Evolutionary conservation across 2,888 invertebrate species (phyloP).

Genomic region (Stictocephala bisonia): DNA sequence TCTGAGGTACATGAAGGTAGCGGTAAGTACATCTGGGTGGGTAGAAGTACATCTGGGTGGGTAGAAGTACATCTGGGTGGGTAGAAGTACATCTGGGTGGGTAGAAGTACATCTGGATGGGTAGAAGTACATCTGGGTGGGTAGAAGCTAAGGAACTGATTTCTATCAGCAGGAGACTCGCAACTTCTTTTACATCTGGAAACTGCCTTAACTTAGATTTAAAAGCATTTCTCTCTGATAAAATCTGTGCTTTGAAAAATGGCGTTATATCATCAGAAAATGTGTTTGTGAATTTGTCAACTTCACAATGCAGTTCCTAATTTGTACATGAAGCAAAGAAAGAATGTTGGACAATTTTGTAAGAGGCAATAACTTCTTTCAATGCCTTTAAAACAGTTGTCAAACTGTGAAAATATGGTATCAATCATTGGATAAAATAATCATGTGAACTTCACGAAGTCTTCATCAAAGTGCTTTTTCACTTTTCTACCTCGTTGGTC

Average conservation of each 20-base stretch:
- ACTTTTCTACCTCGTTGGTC: slow-evolving; percentile 2
- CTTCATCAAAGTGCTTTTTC: neutral
- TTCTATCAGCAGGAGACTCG: neutral
- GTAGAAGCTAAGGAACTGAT: neutral
- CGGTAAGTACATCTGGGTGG: too few relatives aligned
- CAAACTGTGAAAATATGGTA: neutral
- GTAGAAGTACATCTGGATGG: too few relatives aligned
- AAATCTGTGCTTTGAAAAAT: neutral
- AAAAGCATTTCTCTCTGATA: neutral
- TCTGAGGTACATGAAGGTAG: neutral
- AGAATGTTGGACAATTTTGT: neutral
- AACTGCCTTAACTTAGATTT: neutral
- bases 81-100: too few relatives aligned
- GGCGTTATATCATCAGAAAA: neutral
- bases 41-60: too few relatives aligned
- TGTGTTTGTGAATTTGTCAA: neutral
- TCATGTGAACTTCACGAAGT: neutral
- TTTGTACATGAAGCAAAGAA: neutral
- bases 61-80: too few relatives aligned
- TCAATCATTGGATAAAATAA: slow-evolving; percentile 3
- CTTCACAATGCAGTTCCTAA: slow-evolving; percentile 2
- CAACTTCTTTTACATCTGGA: neutral
- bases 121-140: too few relatives aligned
- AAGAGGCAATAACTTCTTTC: slow-evolving; percentile 4
- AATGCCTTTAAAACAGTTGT: neutral